Evolutionary conservation across 2,888 invertebrate genomes (phyloP), one percentile per base, ranked within the genome.

Genomic region (Sinodicranocentrus sp.): DNA sequence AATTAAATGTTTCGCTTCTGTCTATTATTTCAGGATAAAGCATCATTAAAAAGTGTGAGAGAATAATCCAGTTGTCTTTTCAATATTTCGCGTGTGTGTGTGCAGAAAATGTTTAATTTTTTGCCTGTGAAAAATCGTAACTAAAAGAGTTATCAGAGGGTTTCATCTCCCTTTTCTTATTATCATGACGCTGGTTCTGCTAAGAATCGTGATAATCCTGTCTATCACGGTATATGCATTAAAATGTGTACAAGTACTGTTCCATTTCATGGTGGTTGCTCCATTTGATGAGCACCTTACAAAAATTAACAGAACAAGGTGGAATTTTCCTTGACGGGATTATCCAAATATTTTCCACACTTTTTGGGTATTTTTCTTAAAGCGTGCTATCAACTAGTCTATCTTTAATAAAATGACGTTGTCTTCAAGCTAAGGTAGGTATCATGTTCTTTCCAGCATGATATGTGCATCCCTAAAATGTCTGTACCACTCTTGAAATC

Each of bases 41-140:
- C n/a, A n/a, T n/a, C n/a, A n/a, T n/a, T n/a, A n/a, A n/a, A 48
- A 48, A 10, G 15, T 48, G 48, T 48, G 48, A n/a, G 48, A 48
- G 48, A 48, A 48, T 54, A 23, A 57, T 57, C 23, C 57, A 57
- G 57, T 57, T 57, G 57, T 57, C 57, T 48, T 57, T 25, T 25
- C 57, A 25, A 23, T 21, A n/a, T n/a, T n/a, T n/a, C 28, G 28
- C 28, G 52, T 71, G 25, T 57, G 21, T 19, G n/a, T 39, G 39
- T n/a, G 33, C 71, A 72, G 21, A 57, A 59, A 39, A 59, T 54
- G 26, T 54, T 72, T 43, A 13, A 43, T 72, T 71, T 33, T 71
- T 71, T 48, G 48, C 72, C n/a, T 59, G 59, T 43, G 72, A 65
- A 76, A 72, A 59, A 65, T 52, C 54, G n/a, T 65, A 33, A 48